Base-by-base conservation (phyloP, 2,797 vertebrate species). In the Cygnus olor region DNA sequence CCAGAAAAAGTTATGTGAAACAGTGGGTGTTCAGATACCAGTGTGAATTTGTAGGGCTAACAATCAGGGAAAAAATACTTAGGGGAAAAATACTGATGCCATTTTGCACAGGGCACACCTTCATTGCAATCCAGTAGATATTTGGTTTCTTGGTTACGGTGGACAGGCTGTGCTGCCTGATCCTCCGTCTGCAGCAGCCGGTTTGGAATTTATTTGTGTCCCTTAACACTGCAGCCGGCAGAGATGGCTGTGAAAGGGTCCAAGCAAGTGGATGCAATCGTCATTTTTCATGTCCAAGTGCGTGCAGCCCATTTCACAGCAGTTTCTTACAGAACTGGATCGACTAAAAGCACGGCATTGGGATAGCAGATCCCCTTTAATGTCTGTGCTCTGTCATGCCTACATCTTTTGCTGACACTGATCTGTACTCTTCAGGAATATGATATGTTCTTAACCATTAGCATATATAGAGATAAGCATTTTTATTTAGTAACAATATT, bases 391-490 rank as follows among this genome's bases (percentile, higher is more conserved):
- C 25, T 11, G 0, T 10, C 58, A 2, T 3, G 8, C 53, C 72
- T 6, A 14, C 34, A 3, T 10, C 16, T 85, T n/a, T 51, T 27
- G 70, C 80, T 77, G 66, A 14, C 36, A 3, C 9, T 51, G 66
- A 11, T 63, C 60, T 88, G 34, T 18, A 0, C 20, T 4, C 0
- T 45, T 80, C 2, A 0, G 8, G 27, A 65, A 14, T 6, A 2
- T 4, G 65, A 4, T 2, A 0, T 19, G n/a, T 53, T 36, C 5
- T 40, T 17, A 11, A 28, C 45, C 42, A 25, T 2, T 20, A 57
- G 24, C 49, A 64, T 51, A 36, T 15, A 30, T 15, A 14, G 19
- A 83, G 58, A 66, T 1, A 2, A 91, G 8, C 30, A 7, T 20
- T 63, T 36, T 57, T 65, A 25, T 42, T 65, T 47, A 8, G 40